Evolutionary conservation across 1,140 invertebrate species (phyloP).

Genomic region (Phortica variegata): DNA sequence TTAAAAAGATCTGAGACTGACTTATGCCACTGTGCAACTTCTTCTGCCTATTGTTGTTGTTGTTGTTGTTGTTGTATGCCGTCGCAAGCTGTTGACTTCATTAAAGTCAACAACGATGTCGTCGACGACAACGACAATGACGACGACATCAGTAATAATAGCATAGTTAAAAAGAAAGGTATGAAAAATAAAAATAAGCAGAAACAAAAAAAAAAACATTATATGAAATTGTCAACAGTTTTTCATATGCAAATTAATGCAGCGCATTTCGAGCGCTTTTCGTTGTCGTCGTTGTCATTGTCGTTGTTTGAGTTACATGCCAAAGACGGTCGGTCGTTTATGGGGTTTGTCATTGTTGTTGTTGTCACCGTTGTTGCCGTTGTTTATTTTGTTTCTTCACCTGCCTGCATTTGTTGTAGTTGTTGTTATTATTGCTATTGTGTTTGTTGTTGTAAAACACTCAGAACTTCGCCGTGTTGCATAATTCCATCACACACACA

Average conservation of each 20-base stretch:
- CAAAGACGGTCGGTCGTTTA: too few relatives aligned
- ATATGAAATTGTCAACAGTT: constrained; percentile 18
- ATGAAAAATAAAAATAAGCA: constrained; percentile 7
- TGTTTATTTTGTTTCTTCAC: too few relatives aligned
- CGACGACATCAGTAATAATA: constrained; percentile 16
- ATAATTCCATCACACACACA: constrained; percentile 17
- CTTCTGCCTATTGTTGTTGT: constrained; percentile 1
- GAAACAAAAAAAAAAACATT: background rate
- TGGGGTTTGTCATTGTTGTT: too few relatives aligned
- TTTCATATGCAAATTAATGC: constrained; percentile 50
- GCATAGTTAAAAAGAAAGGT: constrained; percentile 3
- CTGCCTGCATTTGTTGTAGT: too few relatives aligned
- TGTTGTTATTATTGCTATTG: too few relatives aligned
- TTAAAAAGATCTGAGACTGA: too few relatives aligned
- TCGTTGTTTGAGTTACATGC: constrained; percentile 18
- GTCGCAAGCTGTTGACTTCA: constrained; percentile 50
- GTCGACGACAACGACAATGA: constrained; percentile 13
- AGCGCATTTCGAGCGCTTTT: constrained; percentile 8
- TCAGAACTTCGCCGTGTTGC: too few relatives aligned
- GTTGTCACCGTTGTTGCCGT: too few relatives aligned
- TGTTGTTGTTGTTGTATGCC: constrained; percentile 11
- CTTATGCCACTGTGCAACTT: too few relatives aligned
- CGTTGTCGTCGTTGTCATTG: constrained; percentile 20
- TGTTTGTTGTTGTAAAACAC: too few relatives aligned
- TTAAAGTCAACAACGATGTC: constrained; percentile 35